Evolutionary conservation across 2,888 invertebrate genomes (phyloP).

Genomic region (Cremastobaeus sp.): DNA sequence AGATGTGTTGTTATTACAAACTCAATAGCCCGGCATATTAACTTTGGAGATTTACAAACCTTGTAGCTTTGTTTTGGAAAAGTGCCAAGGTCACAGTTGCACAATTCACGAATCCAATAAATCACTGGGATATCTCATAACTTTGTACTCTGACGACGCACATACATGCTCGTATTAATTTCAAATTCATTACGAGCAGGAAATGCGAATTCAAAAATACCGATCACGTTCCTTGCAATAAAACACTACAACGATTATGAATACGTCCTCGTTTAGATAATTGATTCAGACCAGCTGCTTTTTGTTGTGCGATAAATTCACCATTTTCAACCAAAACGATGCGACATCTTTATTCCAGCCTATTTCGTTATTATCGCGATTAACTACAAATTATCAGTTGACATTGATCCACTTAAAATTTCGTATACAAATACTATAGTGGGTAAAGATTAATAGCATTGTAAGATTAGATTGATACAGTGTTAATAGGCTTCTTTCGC

Average conservation of each 20-base stretch:
- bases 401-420: background rate
- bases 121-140: constrained; percentile 32
- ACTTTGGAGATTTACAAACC: constrained; percentile 48
- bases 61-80: constrained; percentile 51
- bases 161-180: constrained; percentile 5
- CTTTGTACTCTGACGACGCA: constrained; percentile 15
- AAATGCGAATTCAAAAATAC: constrained; percentile 5
- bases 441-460: constrained; percentile 23
- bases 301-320: background rate
- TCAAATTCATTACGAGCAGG: constrained; percentile 17
- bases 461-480: constrained; percentile 11
- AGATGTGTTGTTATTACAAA: background rate
- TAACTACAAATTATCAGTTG: no score
- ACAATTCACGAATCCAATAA: constrained; percentile 40
- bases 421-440: background rate
- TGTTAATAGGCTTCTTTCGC: constrained; percentile 36
- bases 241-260: background rate
- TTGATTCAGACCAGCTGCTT: background rate
- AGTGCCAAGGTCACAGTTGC: constrained; percentile 50
- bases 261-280: background rate
- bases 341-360: no score
- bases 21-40: constrained; percentile 24
- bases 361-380: no score
- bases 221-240: background rate
- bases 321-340: background rate